phyloP scores from a whole-genome alignment of 2,113 vertebrate genomes.

The Acanthochromis polyacanthus region DNA sequence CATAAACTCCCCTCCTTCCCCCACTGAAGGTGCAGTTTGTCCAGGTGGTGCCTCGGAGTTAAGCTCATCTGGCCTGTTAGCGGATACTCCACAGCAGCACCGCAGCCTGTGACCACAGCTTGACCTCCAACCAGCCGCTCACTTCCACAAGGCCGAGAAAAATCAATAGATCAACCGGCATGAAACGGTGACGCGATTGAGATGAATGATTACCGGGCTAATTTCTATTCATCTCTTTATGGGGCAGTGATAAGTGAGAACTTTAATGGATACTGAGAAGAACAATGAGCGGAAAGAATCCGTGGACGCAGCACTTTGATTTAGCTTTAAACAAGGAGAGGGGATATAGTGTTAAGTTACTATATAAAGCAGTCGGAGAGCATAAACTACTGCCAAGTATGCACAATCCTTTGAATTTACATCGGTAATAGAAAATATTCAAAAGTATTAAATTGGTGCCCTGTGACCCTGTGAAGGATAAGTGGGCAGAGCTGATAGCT shows the following conservation, averaged over 20 bases:
- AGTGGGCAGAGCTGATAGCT: background rate
- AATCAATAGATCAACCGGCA: conserved; percentile 77
- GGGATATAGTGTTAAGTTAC: conserved; percentile 13
- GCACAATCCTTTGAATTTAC: background rate
- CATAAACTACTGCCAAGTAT: background rate
- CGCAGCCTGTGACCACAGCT: conserved; percentile 67
- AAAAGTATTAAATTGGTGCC: background rate
- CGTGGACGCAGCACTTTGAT: conserved; percentile 45
- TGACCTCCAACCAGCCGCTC: conserved; percentile 72
- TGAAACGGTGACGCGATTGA: conserved; percentile 69
- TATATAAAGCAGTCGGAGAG: conserved; percentile 20
- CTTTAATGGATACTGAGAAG: conserved; percentile 66
- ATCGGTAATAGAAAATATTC: conserved; percentile 1
- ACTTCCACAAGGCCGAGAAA: conserved; percentile 52
- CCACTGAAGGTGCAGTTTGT: conserved; percentile 56
- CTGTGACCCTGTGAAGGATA: background rate
- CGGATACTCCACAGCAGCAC: conserved; percentile 66
- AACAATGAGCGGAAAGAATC: conserved; percentile 50
- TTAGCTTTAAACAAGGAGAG: conserved; percentile 54
- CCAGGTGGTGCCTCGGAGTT: conserved; percentile 48
- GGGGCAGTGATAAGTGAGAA: conserved; percentile 65
- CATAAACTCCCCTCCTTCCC: conserved; percentile 17
- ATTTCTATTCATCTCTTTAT: conserved; percentile 76
- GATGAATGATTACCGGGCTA: conserved; percentile 75
- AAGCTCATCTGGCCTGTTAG: conserved; percentile 55